Evolutionary conservation across 2,888 invertebrate genomes (phyloP).

Genomic region (Argyra leucocephala): DNA sequence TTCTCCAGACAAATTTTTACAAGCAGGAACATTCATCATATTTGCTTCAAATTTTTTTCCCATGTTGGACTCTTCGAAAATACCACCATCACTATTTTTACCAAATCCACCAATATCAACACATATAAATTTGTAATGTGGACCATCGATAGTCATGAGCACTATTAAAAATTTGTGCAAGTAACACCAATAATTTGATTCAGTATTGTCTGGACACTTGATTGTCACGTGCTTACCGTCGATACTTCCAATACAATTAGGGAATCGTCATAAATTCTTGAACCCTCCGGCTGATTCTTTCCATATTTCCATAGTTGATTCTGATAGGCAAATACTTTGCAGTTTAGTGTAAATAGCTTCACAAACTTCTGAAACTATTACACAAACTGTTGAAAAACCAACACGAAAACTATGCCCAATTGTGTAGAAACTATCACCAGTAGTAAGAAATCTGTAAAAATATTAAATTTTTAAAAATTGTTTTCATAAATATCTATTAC

Average conservation of each 20-base stretch:
- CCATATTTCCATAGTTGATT: constrained; percentile 11
- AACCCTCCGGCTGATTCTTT: constrained; percentile 9
- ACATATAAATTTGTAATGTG: constrained; percentile 14
- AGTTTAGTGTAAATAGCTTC: too few relatives aligned
- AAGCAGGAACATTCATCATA: constrained; percentile 8
- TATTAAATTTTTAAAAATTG: too few relatives aligned
- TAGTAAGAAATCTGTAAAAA: too few relatives aligned
- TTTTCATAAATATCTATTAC: too few relatives aligned
- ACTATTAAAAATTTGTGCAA: constrained; percentile 14
- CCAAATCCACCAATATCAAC: constrained; percentile 14
- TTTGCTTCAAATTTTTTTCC: constrained; percentile 10
- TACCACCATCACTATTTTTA: constrained; percentile 10
- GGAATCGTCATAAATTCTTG: constrained; percentile 9
- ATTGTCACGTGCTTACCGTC: constrained; percentile 14
- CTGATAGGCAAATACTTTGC: too few relatives aligned
- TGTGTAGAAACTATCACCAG: too few relatives aligned
- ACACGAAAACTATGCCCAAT: too few relatives aligned
- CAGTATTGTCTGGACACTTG: constrained; percentile 13
- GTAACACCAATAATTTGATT: constrained; percentile 14
- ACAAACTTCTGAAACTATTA: too few relatives aligned
- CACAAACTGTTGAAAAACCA: too few relatives aligned
- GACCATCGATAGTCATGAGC: constrained; percentile 13
- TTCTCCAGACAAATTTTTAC: constrained; percentile 5
- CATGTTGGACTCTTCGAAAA: constrained; percentile 13
- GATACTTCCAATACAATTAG: constrained; percentile 13